Conservation (phyloP, 1,140 invertebrate species). For the Stenopsyche tienmushanensis region DNA sequence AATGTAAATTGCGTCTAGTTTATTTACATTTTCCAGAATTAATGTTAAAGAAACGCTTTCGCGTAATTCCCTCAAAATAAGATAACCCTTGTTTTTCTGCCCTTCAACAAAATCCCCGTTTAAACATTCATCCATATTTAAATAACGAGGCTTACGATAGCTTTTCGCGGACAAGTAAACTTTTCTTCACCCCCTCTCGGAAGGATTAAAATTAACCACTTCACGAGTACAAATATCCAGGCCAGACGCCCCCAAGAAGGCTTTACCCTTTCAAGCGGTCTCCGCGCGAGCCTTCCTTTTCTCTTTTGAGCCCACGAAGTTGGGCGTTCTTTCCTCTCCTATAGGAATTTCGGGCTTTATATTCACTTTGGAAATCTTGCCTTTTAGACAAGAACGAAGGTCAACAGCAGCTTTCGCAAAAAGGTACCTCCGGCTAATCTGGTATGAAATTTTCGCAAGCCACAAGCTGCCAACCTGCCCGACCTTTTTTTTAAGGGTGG, state of each 20-base stretch:
- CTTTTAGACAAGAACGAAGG: slow-evolving; percentile 2
- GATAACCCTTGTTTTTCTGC: slow-evolving; percentile 27
- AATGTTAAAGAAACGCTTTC: slow-evolving; percentile 1
- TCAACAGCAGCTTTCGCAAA: not conserved
- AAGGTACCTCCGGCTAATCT: slow-evolving; percentile 17
- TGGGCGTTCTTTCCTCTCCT: too few species aligned
- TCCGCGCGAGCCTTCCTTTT: not conserved
- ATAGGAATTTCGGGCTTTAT: too few species aligned
- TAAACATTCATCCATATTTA: slow-evolving; percentile 35
- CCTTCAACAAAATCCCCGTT: slow-evolving; percentile 21
- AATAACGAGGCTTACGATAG: slow-evolving; percentile 32
- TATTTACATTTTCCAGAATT: slow-evolving; percentile 23
- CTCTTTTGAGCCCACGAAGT: not conserved
- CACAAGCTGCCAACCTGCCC: slow-evolving; percentile 7
- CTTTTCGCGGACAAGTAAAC: slow-evolving; percentile 29
- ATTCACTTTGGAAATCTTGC: too few species aligned
- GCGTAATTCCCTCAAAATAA: slow-evolving; percentile 19
- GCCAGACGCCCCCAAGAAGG: not conserved
- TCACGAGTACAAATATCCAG: not conserved
- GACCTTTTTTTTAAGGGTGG: slow-evolving; percentile 6
- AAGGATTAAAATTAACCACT: slow-evolving; percentile 27
- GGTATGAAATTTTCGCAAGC: slow-evolving; percentile 11
- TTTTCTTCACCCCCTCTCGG: slow-evolving; percentile 6
- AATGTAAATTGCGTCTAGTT: slow-evolving; percentile 13
- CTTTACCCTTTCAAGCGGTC: not conserved